Evolutionary conservation across 2,113 vertebrate species (phyloP), one percentile per base, ranked within the genome.

Genomic region (Dascyllus trimaculatus): DNA sequence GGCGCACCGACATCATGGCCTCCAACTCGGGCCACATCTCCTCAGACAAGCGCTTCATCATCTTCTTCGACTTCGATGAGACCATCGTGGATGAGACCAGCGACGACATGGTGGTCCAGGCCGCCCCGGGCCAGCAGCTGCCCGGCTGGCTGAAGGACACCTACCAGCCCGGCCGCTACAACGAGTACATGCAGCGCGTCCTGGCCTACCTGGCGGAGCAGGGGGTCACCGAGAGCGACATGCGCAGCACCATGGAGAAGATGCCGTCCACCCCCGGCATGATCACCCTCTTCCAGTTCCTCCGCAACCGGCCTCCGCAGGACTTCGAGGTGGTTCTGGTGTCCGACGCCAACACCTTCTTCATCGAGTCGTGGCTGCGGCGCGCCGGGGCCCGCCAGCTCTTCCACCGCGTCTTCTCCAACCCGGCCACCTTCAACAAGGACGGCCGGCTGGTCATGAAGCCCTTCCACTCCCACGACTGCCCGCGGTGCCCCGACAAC

Each of bases 21-120:
- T 91, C 86, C 21, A 48, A 90, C 1, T 87, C 89, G 0, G 10
- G 83, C 1, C 78, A 86, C 19, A 70, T 88, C 51, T 67, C 91
- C 49, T 78, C 86, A 1, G 79, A 94, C 1, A 96, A 95, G 19
- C 95, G 89, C 14, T 97, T 96, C 92, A 94, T 99, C 71, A 95
- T 99, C 52, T 92, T 97, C 88, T 99, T 99, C 0, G 98, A 99
- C 89, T 99, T 99, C 0, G 98, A 99, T 0, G 97, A 99, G 94
- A 99, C 98, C 22, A 95, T 99, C 67, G 93, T 99, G 89, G 95
- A 97, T 0, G 97, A 99, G 78, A 98, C 97, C 95, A 98, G 96
- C 43, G 98, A 99, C 1, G 96, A 99, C 11, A 94, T 95, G 0
- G 94, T 99, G 54, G 75, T 95, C 43, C 95, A 96, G 73, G 92